Percentiles rank a stretch among this genome's conserved stretches.
phyloP scores from a whole-genome alignment of 2,113 vertebrate species.

The Ailurus styani region DNA sequence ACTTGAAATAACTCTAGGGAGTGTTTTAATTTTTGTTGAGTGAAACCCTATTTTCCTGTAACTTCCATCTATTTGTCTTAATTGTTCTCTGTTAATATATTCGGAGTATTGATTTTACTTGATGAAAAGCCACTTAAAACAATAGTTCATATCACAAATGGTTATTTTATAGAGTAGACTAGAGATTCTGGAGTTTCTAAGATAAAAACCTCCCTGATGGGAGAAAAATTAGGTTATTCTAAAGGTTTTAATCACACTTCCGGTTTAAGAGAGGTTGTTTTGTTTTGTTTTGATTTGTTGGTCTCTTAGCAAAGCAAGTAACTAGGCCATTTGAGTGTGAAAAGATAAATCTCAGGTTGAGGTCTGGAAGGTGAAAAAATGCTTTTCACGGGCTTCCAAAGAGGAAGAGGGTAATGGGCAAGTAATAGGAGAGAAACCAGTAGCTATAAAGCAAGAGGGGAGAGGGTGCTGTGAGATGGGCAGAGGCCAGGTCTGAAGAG shows the following conservation, averaged over 20 bases:
- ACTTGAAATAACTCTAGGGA: not conserved
- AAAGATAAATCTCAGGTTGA: not conserved
- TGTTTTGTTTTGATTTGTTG: not conserved
- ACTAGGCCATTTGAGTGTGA: not conserved
- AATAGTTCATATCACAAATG: not conserved
- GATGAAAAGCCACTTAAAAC: not conserved
- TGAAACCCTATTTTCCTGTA: not conserved
- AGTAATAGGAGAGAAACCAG: not conserved
- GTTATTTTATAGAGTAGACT: not conserved
- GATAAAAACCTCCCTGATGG: not conserved
- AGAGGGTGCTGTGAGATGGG: not conserved
- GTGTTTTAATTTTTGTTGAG: not conserved
- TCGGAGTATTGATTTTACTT: not conserved
- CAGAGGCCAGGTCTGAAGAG: not conserved
- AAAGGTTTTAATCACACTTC: not conserved
- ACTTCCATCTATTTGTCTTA: not conserved
- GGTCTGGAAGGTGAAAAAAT: not conserved
- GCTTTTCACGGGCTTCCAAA: not conserved
- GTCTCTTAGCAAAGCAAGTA: not conserved
- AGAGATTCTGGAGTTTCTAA: not conserved
- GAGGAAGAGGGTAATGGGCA: not conserved
- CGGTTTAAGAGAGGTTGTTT: not conserved
- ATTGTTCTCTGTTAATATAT: not conserved
- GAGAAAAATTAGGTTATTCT: not conserved
- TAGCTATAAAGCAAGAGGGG: not conserved